Evolutionary conservation across 2,113 vertebrate species (phyloP).

Genomic region (Barnardius zonarius): DNA sequence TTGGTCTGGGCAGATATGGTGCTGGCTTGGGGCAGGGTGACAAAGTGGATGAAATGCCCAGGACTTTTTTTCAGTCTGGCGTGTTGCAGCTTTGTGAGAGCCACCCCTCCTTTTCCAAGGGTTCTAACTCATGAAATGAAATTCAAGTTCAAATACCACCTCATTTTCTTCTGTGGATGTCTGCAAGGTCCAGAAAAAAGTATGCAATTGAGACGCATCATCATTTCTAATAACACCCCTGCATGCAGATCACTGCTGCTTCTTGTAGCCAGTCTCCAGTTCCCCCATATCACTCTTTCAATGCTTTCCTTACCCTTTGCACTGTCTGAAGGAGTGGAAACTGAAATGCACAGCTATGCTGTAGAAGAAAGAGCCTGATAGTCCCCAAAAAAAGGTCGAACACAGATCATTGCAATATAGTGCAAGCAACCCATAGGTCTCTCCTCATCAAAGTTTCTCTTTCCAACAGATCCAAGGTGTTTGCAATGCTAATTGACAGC

Average conservation of each 20-base stretch:
- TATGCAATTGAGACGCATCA: accelerated
- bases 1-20: background rate
- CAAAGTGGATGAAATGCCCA: background rate
- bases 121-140: background rate
- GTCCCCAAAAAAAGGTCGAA: accelerated
- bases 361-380: background rate
- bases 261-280: background rate
- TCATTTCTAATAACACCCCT: background rate
- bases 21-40: background rate
- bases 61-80: background rate
- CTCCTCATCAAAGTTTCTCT: background rate
- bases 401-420: background rate
- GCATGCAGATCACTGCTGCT: background rate
- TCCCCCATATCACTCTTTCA: background rate
- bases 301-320: background rate
- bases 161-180: background rate
- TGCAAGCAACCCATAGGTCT: background rate
- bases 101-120: background rate
- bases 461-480: background rate
- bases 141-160: background rate
- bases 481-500: background rate
- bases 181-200: background rate
- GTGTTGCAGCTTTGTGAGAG: background rate
- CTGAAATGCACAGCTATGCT: background rate
- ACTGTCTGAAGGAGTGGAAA: background rate